Base-by-base conservation (phyloP, 2,797 vertebrate species). In the Delichon dasypus region DNA sequence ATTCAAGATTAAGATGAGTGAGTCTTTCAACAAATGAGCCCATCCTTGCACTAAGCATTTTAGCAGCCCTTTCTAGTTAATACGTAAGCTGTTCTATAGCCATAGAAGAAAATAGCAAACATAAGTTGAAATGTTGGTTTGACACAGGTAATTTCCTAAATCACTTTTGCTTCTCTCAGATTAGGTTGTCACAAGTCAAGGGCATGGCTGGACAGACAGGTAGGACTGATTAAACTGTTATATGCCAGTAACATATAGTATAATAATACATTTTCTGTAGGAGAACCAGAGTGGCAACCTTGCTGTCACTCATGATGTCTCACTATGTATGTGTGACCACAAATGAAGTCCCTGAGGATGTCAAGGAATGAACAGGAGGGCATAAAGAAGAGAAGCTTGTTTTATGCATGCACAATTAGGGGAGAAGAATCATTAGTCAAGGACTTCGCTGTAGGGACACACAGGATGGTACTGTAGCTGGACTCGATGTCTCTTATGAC, bases 141-240 rank as follows among this genome's bases (percentile, higher is more conserved):
- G 70, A 83, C 50, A 72, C 8, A 57, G 55, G 82, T 73, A 27
- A 40, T 70, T 95, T 79, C 82, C 85, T 84, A 91, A 85, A 79
- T 18, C 7, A 20, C 30, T 82, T 92, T 78, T 88, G 22, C 55
- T 91, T 64, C 73, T 88, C 53, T 84, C 50, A 73, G 55, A 97
- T 95, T 93, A 86, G 55, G 16, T 54, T 95, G 76, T 85, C 70
- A 94, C 42, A 90, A 92, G 30, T 57, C 53, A 95, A 85, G 83
- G 80, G 74, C 60, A 60, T 1, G 3, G 34, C 45, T 71, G 53
- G 71, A 90, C 79, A 93, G 71, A 81, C n/a, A 91, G 51, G 64
- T 36, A 62, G 66, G 62, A 82, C 70, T 90, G 79, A 96, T 96
- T 95, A 88, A 96, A 92, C 53, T 82, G 83, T 82, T 89, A 93